phyloP scores from a whole-genome alignment of 30 jellyfish, hydroid and myxozoan species.

The Calvadosia cruxmelitensis region DNA sequence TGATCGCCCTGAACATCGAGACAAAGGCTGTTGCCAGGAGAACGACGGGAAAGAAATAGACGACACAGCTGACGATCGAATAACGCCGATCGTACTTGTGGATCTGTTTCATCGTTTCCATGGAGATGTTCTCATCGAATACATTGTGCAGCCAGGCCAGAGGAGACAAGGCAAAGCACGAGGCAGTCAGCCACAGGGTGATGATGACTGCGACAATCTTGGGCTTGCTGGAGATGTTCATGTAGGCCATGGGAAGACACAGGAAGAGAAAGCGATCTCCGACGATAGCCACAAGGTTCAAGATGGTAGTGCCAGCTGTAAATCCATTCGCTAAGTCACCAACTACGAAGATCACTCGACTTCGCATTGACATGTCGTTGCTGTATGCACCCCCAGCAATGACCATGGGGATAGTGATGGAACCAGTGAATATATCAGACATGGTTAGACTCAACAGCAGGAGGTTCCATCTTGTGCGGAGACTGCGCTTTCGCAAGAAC shows the following conservation, averaged over 20 bases:
- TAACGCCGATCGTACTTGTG: conserved; percentile 10
- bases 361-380: background rate
- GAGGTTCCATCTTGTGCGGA: conserved; percentile 29
- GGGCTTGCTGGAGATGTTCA: background rate
- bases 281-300: conserved; percentile 32
- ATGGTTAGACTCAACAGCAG: conserved; percentile 31
- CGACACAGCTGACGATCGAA: conserved; percentile 26
- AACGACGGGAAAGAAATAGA: conserved; percentile 21
- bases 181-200: conserved; percentile 27
- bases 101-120: background rate
- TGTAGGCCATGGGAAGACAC: conserved; percentile 33
- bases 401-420: conserved; percentile 36
- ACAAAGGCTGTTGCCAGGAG: conserved; percentile 31
- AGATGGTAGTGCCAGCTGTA: conserved; percentile 29
- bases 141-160: conserved; percentile 35
- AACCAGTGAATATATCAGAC: conserved; percentile 58
- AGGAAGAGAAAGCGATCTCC: conserved; percentile 38
- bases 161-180: conserved; percentile 16
- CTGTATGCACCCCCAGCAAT: conserved; percentile 9
- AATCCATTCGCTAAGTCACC: conserved; percentile 36
- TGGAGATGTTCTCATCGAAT: conserved; percentile 11
- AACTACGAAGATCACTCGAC: conserved; percentile 11
- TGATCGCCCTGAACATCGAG: conserved; percentile 48
- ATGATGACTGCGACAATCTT: conserved; percentile 8
- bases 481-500: conserved; percentile 32